Evolutionary conservation across 2,113 vertebrate species (phyloP).

Genomic region (Odontesthes bonariensis): DNA sequence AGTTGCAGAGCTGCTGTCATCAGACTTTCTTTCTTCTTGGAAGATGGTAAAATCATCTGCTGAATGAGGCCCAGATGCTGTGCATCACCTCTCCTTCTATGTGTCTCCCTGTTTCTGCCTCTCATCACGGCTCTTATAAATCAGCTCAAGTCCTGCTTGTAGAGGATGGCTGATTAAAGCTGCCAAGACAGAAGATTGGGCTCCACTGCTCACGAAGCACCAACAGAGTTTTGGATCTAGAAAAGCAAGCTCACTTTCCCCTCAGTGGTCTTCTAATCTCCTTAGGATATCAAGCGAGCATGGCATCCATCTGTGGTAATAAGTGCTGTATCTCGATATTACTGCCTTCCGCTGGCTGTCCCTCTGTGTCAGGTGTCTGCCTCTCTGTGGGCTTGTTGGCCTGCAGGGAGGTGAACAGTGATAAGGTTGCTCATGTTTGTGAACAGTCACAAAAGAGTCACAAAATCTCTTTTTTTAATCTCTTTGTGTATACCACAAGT

Average conservation of each 20-base stretch:
- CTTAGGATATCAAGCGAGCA: slow-evolving; percentile 20
- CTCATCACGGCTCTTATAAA: neutral
- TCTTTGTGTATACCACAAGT: no score
- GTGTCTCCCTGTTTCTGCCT: slow-evolving; percentile 13
- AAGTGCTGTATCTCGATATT: slow-evolving; percentile 16
- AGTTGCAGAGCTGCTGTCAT: neutral
- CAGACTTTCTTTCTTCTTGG: neutral
- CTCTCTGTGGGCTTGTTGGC: neutral
- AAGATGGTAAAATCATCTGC: neutral
- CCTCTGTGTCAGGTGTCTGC: slow-evolving; percentile 9
- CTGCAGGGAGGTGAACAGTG: slow-evolving; percentile 34
- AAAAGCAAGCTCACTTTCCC: neutral
- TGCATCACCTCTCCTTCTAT: slow-evolving; percentile 17
- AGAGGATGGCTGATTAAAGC: slow-evolving; percentile 31
- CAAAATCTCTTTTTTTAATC: neutral
- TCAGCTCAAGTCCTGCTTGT: slow-evolving; percentile 35
- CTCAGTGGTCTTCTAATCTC: slow-evolving; percentile 15
- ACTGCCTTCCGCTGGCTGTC: neutral
- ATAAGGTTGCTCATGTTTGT: slow-evolving; percentile 44
- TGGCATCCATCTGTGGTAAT: slow-evolving; percentile 38
- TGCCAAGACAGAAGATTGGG: slow-evolving; percentile 43
- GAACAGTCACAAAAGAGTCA: slow-evolving; percentile 29
- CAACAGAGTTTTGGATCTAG: slow-evolving; percentile 29
- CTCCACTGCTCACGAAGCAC: slow-evolving; percentile 38
- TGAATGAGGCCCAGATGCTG: slow-evolving; percentile 2